phyloP scores from a whole-genome alignment of 2,888 invertebrate genomes.

The Epinotia ramella region DNA sequence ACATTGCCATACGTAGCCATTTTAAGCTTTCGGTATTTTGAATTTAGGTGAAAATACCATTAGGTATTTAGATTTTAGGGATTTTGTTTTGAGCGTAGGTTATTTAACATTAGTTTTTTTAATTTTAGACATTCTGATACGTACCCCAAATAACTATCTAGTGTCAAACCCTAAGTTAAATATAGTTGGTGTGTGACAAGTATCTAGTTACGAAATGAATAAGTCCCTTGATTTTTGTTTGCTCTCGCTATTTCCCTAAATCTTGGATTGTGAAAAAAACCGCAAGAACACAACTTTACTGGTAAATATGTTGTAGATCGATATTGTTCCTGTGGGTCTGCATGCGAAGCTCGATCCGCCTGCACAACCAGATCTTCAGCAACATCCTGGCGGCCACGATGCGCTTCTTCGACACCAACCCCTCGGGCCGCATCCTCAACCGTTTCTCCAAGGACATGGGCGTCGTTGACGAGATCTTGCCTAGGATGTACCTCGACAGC shows the following conservation, averaged over 20 bases:
- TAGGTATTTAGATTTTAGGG: too few relatives aligned
- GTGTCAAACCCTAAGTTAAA: too few relatives aligned
- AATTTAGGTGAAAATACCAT: too few relatives aligned
- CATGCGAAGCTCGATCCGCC: conserved; percentile 89
- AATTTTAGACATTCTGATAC: too few relatives aligned
- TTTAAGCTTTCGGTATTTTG: too few relatives aligned
- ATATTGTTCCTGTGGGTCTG: conserved; percentile 90
- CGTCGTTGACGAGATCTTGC: conserved; percentile 90
- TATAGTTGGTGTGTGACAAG: too few relatives aligned
- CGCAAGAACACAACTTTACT: neutral
- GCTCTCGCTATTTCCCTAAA: neutral
- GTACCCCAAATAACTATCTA: too few relatives aligned
- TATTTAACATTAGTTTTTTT: too few relatives aligned
- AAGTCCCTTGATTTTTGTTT: too few relatives aligned
- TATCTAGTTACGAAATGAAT: too few relatives aligned
- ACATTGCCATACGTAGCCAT: too few relatives aligned
- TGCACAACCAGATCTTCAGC: conserved; percentile 92
- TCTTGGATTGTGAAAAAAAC: neutral
- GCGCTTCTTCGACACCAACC: conserved; percentile 93
- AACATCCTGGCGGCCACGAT: conserved; percentile 91
- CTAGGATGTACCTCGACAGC: conserved; percentile 87
- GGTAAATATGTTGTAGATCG: conserved; percentile 80
- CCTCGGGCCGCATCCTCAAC: conserved; percentile 92
- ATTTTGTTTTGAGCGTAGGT: too few relatives aligned
- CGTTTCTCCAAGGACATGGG: conserved; percentile 95